These are phyloP conservation scores for Enchytraeus crypticus DNA, from an alignment of 2,888 invertebrate genomes.

Conservation along the genomic window DNA sequence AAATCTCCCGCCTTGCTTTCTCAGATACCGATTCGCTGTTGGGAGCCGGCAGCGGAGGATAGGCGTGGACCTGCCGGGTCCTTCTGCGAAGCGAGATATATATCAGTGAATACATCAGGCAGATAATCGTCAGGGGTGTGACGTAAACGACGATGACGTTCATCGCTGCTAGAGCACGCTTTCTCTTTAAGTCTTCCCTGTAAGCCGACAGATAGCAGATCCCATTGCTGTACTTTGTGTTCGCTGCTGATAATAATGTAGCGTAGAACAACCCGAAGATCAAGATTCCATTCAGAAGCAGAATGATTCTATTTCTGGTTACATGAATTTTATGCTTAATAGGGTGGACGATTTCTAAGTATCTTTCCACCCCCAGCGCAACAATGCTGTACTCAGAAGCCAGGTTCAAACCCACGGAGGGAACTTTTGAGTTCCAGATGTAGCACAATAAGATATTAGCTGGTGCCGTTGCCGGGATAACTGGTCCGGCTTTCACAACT, in stretches of 20 bases:
- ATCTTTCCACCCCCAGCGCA: neutral
- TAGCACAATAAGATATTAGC: neutral
- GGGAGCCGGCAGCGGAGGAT: too few species aligned
- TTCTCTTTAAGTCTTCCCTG: too few species aligned
- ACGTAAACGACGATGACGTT: neutral
- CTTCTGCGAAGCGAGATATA: too few species aligned
- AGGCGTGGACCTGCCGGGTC: too few species aligned
- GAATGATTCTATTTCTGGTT: neutral
- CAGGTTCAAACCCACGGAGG: neutral
- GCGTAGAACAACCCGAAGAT: neutral
- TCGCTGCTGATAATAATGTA: neutral
- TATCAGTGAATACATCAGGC: too few species aligned
- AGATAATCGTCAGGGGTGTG: neutral
- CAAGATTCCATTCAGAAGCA: neutral
- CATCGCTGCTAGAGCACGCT: too few species aligned
- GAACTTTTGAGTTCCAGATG: neutral
- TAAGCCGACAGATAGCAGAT: neutral
- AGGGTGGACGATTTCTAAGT: neutral
- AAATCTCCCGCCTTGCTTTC: too few species aligned
- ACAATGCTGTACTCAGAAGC: neutral
- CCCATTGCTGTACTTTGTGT: neutral
- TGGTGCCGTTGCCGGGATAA: too few species aligned
- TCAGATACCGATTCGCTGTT: too few species aligned
- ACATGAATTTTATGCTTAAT: neutral
- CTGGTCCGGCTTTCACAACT: too few species aligned